Evolutionary conservation across 2,113 vertebrate genomes (phyloP), one percentile per base, ranked within the genome.

Genomic region (Notarius lentiginosus): DNA sequence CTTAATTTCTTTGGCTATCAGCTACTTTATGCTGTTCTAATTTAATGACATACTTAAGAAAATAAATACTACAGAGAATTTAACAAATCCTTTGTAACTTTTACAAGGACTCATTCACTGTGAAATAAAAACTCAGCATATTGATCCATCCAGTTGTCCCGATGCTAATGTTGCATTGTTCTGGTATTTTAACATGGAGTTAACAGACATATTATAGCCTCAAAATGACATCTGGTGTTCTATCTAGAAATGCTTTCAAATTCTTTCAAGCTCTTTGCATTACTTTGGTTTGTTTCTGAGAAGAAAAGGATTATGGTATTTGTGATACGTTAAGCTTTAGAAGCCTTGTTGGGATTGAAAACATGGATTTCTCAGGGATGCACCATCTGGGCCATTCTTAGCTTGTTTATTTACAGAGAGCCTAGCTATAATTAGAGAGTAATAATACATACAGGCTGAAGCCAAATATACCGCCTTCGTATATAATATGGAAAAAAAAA

Each of bases 241-340:
- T 2, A 34, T 47, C 5, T 34, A 60, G 20, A 84, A 73, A 41
- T 84, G 72, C 20, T 47, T 76, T 61, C 15, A 47, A 60, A 72
- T 75, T 72, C 66, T 84, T 75, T 61, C 17, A 24, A 58, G 55
- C 24, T 47, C 70, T 63, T 76, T 84, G 34, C 61, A 14, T 65
- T 60, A 76, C 34, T 76, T 84, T 47, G 56, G 6, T 41, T 49
- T 55, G 63, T 30, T 56, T 41, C 47, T 79, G 47, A 55, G 63
- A 68, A 56, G 55, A 82, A 87, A 61, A 30, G 68, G 55, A 87
- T 87, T 82, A 87, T 82, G 47, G 22, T 55, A 63, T 87, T 87
- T 75, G 66, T 82, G 9, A 27, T 75, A 82, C 17, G 9, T 27
- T 85, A 76, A 85, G 84, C 56, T 51, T 75, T 75, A 49, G 41